Evolutionary conservation across 2,888 invertebrate genomes (phyloP).

Genomic region (Drosophila ezoana): DNA sequence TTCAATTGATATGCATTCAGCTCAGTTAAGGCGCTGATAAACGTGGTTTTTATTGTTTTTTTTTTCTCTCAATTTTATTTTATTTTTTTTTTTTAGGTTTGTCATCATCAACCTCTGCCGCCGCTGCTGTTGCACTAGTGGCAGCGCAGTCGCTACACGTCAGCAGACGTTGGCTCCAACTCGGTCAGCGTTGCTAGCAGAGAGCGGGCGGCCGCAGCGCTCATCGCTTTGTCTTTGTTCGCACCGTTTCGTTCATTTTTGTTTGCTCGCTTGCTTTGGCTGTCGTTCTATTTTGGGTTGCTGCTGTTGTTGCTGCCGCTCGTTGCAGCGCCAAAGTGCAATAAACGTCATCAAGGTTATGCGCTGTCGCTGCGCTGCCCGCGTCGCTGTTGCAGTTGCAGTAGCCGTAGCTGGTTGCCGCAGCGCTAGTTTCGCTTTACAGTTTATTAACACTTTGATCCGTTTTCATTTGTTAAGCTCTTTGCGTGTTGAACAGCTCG

Average conservation of each 20-base stretch:
- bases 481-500: slow-evolving; percentile 26
- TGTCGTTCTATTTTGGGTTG: slow-evolving; percentile 75
- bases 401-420: slow-evolving; percentile 15
- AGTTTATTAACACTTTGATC: slow-evolving; percentile 60
- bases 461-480: slow-evolving; percentile 42
- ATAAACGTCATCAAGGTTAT: slow-evolving; percentile 84
- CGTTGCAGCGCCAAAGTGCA: slow-evolving; percentile 78
- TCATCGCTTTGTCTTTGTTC: slow-evolving; percentile 63
- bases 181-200: slow-evolving; percentile 57
- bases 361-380: slow-evolving; percentile 51
- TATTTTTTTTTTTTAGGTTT: slow-evolving; percentile 35
- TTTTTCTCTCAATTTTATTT: slow-evolving; percentile 1
- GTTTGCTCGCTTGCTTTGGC: slow-evolving; percentile 56
- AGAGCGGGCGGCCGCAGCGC: slow-evolving; percentile 35
- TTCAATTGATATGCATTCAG: slow-evolving; percentile 43
- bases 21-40: slow-evolving; percentile 38
- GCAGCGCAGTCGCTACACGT: slow-evolving; percentile 51
- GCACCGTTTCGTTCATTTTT: slow-evolving; percentile 55
- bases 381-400: slow-evolving; percentile 30
- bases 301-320: slow-evolving; percentile 34
- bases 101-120: slow-evolving; percentile 38
- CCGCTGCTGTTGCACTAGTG: slow-evolving; percentile 22
- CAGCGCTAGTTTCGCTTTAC: slow-evolving; percentile 46
- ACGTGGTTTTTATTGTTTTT: slow-evolving; percentile 40
- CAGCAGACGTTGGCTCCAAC: slow-evolving; percentile 55